These are phyloP conservation scores for Leucoma salicis DNA, from an alignment of 2,888 invertebrate species.

Conservation along the genomic window DNA sequence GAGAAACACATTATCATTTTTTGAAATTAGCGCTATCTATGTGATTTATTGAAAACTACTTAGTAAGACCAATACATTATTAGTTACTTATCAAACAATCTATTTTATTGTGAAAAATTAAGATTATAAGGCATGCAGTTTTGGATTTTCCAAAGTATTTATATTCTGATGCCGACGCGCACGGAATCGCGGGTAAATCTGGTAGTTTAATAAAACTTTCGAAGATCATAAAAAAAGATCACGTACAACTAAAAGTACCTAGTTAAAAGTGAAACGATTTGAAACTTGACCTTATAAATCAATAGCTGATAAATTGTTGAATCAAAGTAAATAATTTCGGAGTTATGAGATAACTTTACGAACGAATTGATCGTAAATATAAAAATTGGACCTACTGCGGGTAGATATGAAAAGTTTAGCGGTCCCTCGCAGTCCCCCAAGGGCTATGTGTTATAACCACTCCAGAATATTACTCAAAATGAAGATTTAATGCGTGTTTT, in stretches of 20 bases:
- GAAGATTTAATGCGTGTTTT: no score
- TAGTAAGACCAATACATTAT: no score
- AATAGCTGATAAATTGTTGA: conserved; percentile 28
- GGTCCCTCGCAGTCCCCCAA: not conserved
- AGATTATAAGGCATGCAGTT: no score
- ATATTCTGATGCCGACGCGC: no score
- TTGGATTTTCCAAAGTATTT: no score
- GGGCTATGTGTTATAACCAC: not conserved
- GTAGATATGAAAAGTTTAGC: not conserved
- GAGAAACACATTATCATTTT: no score
- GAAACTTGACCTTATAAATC: conserved; percentile 18
- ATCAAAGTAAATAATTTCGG: conserved; percentile 34
- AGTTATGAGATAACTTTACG: conserved; percentile 20
- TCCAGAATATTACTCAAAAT: not conserved
- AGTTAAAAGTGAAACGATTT: not conserved
- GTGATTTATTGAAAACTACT: no score
- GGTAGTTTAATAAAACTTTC: no score
- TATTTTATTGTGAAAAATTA: no score
- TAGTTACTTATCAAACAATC: no score
- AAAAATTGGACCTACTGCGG: conserved; percentile 10
- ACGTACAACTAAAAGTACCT: not conserved
- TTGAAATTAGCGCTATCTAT: no score
- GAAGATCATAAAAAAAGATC: not conserved
- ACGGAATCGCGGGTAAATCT: no score
- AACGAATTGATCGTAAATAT: conserved; percentile 16